Conservation (phyloP, 2,113 vertebrate species). For the Clarias gariepinus region DNA sequence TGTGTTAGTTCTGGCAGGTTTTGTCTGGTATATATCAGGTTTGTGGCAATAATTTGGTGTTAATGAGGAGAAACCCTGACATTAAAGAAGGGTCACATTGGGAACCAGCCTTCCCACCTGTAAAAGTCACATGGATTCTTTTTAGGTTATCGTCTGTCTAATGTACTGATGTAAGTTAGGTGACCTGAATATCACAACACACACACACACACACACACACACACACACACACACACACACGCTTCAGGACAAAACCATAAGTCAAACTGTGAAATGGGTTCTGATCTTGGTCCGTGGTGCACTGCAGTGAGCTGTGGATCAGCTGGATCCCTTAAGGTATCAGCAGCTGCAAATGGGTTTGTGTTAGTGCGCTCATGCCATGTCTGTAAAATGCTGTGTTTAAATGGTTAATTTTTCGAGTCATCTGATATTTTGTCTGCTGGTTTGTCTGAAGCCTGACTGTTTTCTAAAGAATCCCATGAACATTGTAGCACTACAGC, state of each 20-base stretch:
- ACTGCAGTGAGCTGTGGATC: neutral
- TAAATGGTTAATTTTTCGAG: neutral
- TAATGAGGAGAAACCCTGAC: neutral
- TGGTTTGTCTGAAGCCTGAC: neutral
- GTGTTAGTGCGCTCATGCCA: neutral
- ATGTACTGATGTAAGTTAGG: neutral
- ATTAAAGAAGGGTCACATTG: neutral
- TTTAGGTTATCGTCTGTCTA: neutral
- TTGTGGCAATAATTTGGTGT: neutral
- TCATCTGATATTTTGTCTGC: neutral
- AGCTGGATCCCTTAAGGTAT: neutral
- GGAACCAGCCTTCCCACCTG: neutral
- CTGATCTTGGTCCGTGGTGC: neutral
- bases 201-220: neutral
- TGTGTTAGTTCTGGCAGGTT: too few species aligned
- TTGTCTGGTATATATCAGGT: too few species aligned
- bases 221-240: neutral
- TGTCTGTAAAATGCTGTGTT: neutral
- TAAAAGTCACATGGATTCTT: neutral
- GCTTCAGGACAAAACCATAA: neutral
- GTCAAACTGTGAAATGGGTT: neutral
- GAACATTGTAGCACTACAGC: neutral
- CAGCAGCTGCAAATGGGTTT: neutral
- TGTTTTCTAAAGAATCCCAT: neutral
- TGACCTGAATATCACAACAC: neutral